Evolutionary conservation across 2,113 vertebrate species (phyloP), one percentile per base, ranked within the genome.

Genomic region (Ictalurus punctatus): DNA sequence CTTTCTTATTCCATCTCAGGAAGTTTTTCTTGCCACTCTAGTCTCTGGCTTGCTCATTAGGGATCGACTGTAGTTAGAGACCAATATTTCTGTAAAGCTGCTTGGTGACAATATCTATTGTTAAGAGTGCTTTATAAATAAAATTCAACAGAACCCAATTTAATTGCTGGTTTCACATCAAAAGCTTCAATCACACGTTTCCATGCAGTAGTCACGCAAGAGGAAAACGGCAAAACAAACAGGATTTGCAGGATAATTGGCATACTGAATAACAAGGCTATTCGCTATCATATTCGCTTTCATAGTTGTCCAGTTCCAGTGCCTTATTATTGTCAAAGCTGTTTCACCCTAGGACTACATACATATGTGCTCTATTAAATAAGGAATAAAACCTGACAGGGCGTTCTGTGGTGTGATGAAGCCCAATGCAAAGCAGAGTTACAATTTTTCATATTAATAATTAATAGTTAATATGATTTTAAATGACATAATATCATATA

Each of bases 121-220:
- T 40, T 74, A 12, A 74, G 40, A n/a, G 16, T 7, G 21, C 6
- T 74, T 21, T 44, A 40, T n/a, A 74, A 40, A 74, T 21, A 23
- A 9, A 34, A 19, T 71, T 71, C 37, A 40, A 14, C 21, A 78
- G 4, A 78, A 14, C 1, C 14, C 6, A 48, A 19, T 85, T 69
- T n/a, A 25, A 30, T 85, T 40, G 10, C 12, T 48, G 17, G 73
- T 86, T 74, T 37, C 54, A 90, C 65, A 86, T 83, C 54, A 76
- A 52, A 48, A 89, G 52, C 34, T 63, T 79, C 25, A n/a, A 86
- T 88, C 76, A 89, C 69, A 83, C 83, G 48, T 76, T 90, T 87
- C 88, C 79, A 86, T 73, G 76, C 67, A 74, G 90, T 44, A 71
- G 61, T 56, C 67, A 52, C 90, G 9, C 4, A 56, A 37, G 54